phyloP scores from a whole-genome alignment of 2,888 invertebrate genomes.

The Aphidoletes aphidimyza region DNA sequence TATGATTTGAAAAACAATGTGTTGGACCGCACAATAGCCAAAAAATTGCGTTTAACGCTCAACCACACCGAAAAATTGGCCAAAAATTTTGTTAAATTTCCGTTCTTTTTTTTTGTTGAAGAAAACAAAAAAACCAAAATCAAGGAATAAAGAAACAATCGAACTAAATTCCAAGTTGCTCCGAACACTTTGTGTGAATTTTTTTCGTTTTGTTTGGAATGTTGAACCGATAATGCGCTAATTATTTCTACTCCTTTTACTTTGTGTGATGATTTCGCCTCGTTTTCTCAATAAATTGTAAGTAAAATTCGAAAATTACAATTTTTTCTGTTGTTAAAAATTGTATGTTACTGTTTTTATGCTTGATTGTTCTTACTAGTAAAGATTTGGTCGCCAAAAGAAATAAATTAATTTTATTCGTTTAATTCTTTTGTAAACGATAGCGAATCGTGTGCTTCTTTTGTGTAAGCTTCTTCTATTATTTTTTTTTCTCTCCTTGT shows the following conservation, averaged over 20 bases:
- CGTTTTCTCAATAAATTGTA: not conserved
- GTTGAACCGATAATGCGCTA: conserved; percentile 10
- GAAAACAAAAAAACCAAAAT: not conserved
- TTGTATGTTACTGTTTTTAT: too few relatives aligned
- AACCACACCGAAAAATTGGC: not conserved
- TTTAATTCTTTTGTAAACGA: not conserved
- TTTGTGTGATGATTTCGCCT: not conserved
- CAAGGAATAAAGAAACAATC: not conserved
- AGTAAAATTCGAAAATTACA: not conserved
- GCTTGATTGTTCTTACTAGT: too few relatives aligned
- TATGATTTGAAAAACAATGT: not conserved
- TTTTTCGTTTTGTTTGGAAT: not conserved
- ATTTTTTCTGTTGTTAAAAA: too few relatives aligned
- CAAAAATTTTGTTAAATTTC: not conserved
- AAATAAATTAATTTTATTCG: too few relatives aligned
- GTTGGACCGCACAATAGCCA: not conserved
- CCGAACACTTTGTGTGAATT: not conserved
- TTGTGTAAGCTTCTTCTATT: not conserved
- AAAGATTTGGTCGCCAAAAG: too few relatives aligned
- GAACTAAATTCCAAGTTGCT: too few relatives aligned
- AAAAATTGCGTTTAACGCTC: conserved; percentile 10
- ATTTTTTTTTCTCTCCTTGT: not conserved
- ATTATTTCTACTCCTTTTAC: too few relatives aligned
- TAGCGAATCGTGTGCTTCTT: not conserved
- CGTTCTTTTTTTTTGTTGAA: not conserved